A percentile compares a stretch with the other conserved stretches of the same genome.
Evolutionary conservation across 1,140 invertebrate species (phyloP).

Genomic region (Aphaenogaster rudis): DNA sequence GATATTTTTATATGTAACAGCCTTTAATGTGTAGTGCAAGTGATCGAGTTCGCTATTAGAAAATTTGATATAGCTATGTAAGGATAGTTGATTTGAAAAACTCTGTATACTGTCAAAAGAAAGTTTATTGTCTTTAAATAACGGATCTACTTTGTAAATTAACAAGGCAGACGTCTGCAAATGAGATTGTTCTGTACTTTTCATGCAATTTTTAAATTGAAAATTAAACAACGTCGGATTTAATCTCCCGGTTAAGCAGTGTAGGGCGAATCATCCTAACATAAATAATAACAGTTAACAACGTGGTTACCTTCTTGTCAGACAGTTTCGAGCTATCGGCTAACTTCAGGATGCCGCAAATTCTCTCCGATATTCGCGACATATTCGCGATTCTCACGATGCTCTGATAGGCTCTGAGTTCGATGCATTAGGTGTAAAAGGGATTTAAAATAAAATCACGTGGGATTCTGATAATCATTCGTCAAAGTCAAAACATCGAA

Average conservation of each 20-base stretch:
- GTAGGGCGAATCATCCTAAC: neutral
- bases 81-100: neutral
- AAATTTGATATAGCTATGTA: neutral
- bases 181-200: neutral
- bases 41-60: too few relatives aligned
- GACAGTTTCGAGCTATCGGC: conserved; percentile 69
- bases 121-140: neutral
- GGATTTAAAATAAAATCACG: neutral
- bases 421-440: neutral
- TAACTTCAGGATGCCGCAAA: conserved; percentile 60
- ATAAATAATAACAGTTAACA: neutral
- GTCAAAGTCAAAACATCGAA: neutral
- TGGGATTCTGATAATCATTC: neutral
- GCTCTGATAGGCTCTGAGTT: neutral
- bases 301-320: conserved; percentile 74
- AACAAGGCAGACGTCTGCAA: neutral
- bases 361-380: conserved; percentile 68
- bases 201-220: neutral
- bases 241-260: too few relatives aligned
- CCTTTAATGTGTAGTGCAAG: too few relatives aligned
- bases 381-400: conserved; percentile 58
- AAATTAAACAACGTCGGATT: neutral
- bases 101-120: neutral
- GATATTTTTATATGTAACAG: too few relatives aligned
- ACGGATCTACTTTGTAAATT: neutral